phyloP scores from a whole-genome alignment of 2,113 vertebrate genomes.

The Vidua chalybeata region DNA sequence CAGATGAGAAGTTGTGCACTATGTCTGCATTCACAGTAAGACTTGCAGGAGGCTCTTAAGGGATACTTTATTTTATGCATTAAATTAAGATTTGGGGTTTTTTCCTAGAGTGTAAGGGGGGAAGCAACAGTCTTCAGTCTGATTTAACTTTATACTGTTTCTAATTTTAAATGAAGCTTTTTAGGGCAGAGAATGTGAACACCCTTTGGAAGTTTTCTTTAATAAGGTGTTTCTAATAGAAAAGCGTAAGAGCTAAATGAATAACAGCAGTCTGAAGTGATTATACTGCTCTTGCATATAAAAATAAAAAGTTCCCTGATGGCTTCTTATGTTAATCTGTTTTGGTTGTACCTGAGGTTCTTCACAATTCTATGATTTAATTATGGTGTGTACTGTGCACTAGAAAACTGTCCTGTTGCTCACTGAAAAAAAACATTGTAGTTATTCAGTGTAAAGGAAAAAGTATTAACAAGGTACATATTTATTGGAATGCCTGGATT shows the following conservation, averaged over 20 bases:
- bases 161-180: constrained; percentile 8
- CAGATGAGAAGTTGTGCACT: constrained; percentile 29
- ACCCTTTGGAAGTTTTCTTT: not conserved
- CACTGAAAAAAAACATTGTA: not conserved
- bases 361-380: not conserved
- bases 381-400: not conserved
- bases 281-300: not conserved
- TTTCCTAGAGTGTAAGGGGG: not conserved
- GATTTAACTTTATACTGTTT: not conserved
- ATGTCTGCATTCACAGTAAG: constrained; percentile 30
- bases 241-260: not conserved
- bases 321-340: not conserved
- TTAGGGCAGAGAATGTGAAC: not conserved
- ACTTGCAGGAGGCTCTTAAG: constrained; percentile 25
- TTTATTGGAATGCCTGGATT: not conserved
- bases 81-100: not conserved
- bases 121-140: not conserved
- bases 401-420: not conserved
- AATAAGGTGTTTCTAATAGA: not conserved
- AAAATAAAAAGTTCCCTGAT: not conserved
- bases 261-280: not conserved
- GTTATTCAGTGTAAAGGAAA: not conserved
- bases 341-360: not conserved
- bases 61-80: not conserved
- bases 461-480: not conserved